Evolutionary conservation across 2,113 vertebrate genomes (phyloP), one percentile per base, ranked within the genome.

Genomic region (Cheirogaleus medius): DNA sequence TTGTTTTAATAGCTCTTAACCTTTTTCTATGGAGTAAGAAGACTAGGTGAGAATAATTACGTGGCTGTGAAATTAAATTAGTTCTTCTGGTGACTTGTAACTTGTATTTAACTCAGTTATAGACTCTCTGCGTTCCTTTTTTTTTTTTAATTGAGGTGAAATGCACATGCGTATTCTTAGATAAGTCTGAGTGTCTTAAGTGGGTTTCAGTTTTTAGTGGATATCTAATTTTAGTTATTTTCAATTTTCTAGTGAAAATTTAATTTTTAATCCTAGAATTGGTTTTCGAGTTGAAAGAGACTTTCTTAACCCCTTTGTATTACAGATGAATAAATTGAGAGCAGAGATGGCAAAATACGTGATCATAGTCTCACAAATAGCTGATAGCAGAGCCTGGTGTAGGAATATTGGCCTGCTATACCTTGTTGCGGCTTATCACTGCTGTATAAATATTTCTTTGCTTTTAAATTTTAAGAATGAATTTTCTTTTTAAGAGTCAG

Each of bases 401-500:
- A 81, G 42, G 80, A 84, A 29, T 94, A 20, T 44, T 92, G 54
- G 18, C 32, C 15, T 56, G n/a, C 5, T 87, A 1, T 56, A 73
- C 56, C 25, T 92, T 91, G 7, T 37, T 80, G 83, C 96, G n/a
- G 37, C 18, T 56, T 82, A 80, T 63, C 14, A 89, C 52, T 86
- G 23, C 49, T 54, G 20, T 44, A 15, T 64, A 84, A 94, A 56
- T 34, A 54, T 88, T 93, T 95, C 14, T 82, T 90, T 64, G 56
- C 25, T 68, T 93, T 92, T 34, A 96, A 95, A 90, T 56, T 95
- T 96, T 82, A 96, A 86, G 87, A 87, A 60, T 87, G 20, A 92
- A 87, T 76, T 95, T 96, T 96, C 44, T 97, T 74, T 94, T 21
- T 89, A 78, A 17, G 54, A 91, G 12, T 77, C 39, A 37, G 23